Conservation (phyloP, 2,113 vertebrate species). For the Merops nubicus region DNA sequence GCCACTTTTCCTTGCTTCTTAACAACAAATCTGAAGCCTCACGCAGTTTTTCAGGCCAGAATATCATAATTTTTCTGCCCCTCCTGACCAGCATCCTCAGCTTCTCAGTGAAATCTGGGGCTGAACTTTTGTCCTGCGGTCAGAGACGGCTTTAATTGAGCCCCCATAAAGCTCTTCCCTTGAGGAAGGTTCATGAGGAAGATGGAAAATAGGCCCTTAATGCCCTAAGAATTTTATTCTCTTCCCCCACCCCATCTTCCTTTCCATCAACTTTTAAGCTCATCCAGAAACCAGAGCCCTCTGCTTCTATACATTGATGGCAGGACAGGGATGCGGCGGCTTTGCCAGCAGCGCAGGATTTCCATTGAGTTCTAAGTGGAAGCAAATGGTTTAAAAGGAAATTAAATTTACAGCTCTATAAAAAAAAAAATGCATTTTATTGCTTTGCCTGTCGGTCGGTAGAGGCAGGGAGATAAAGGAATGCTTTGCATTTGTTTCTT, state of each 20-base stretch:
- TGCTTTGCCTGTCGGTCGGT: conserved; percentile 22
- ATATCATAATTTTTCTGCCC: not conserved
- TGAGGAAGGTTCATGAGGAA: not conserved
- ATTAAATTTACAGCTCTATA: conserved; percentile 70
- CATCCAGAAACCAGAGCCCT: not conserved
- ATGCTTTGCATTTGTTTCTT: conserved; percentile 36
- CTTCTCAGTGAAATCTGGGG: not conserved
- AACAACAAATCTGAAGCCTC: not conserved
- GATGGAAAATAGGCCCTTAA: conserved; percentile 30
- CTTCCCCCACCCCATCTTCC: not conserved
- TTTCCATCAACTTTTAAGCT: conserved; percentile 16
- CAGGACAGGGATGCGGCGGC: conserved; percentile 10
- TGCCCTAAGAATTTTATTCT: conserved; percentile 40
- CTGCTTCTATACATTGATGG: not conserved
- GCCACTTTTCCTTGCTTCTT: rapidly evolving
- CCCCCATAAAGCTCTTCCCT: not conserved
- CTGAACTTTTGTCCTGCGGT: not conserved
- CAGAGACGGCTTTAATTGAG: not conserved
- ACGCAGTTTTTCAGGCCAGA: not conserved
- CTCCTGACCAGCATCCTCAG: not conserved
- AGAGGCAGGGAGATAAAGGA: conserved; percentile 52
- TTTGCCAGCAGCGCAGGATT: conserved; percentile 61
- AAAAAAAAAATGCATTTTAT: conserved; percentile 51
- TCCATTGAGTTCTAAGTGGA: conserved; percentile 69
- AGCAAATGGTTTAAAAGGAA: conserved; percentile 77